Evolutionary conservation across 2,888 invertebrate species (phyloP).

Genomic region (Stenodera caucasica): DNA sequence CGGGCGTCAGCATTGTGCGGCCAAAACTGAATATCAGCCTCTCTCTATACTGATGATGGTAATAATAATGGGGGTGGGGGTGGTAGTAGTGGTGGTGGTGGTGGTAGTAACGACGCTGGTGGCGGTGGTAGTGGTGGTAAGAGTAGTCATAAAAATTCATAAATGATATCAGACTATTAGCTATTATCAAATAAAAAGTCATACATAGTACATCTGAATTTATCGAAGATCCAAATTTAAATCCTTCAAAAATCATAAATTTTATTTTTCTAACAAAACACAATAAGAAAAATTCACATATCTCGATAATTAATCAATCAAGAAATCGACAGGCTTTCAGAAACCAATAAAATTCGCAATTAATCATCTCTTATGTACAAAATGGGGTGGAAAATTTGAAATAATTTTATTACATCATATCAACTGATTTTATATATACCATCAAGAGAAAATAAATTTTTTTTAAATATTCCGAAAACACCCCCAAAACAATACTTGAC

Average conservation of each 20-base stretch:
- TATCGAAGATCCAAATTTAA: neutral
- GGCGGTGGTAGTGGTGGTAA: neutral
- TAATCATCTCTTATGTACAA: too few relatives aligned
- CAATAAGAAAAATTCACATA: neutral
- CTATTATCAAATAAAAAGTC: too few relatives aligned
- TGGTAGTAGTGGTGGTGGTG: slow-evolving; percentile 37
- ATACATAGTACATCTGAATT: too few relatives aligned
- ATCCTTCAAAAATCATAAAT: too few relatives aligned
- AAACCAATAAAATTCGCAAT: slow-evolving; percentile 17
- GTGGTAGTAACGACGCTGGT: slow-evolving; percentile 20
- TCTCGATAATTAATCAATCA: slow-evolving; percentile 21
- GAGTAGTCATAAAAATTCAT: too few relatives aligned
- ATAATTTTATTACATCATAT: neutral
- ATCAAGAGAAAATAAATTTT: too few relatives aligned
- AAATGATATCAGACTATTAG: too few relatives aligned
- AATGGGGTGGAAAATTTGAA: slow-evolving; percentile 3
- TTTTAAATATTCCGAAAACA: too few relatives aligned
- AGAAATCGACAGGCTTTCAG: slow-evolving; percentile 10
- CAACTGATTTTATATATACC: too few relatives aligned
- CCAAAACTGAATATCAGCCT: slow-evolving; percentile 34
- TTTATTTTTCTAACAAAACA: too few relatives aligned
- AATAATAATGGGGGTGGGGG: neutral
- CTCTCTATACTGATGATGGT: neutral
- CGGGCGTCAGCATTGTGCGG: slow-evolving; percentile 42
- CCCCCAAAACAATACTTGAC: too few relatives aligned